A percentile compares a stretch with the other conserved stretches of the same genome.
phyloP scores from a whole-genome alignment of 2,797 vertebrate species.

The Halcyon chelicuti region DNA sequence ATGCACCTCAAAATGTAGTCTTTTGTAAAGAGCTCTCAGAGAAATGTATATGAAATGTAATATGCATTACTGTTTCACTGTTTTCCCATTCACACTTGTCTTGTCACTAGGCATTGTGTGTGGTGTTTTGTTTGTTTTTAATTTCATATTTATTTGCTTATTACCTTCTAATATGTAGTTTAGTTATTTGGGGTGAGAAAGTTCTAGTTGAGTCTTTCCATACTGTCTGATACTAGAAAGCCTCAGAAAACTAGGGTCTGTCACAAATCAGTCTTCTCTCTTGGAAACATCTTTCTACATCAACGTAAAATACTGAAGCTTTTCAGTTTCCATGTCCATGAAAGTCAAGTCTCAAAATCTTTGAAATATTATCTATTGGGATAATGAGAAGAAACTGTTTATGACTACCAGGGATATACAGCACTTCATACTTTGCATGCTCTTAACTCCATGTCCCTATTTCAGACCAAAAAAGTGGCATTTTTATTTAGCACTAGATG shows the following conservation, averaged over 20 bases:
- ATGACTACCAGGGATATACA: background rate
- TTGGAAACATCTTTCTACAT: background rate
- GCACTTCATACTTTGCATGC: background rate
- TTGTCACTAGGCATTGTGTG: background rate
- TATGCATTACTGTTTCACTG: background rate
- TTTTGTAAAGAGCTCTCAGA: background rate
- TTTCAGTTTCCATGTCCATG: background rate
- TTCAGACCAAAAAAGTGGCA: background rate
- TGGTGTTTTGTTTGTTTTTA: background rate
- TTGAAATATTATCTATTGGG: background rate
- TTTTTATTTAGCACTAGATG: background rate
- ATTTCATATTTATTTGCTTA: background rate
- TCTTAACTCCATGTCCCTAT: background rate
- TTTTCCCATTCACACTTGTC: background rate
- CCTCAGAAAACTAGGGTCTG: background rate
- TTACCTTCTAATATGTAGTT: background rate
- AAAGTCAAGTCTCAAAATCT: background rate
- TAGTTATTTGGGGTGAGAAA: background rate
- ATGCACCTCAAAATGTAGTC: fast-evolving
- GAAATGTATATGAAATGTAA: too few relatives aligned
- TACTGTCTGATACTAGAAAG: background rate
- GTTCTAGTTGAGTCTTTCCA: background rate
- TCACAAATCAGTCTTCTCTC: background rate
- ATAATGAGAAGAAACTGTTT: background rate
- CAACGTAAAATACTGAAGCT: background rate